Base-by-base conservation (phyloP, 2,888 invertebrate species). In the Muschampia plurimacula region DNA sequence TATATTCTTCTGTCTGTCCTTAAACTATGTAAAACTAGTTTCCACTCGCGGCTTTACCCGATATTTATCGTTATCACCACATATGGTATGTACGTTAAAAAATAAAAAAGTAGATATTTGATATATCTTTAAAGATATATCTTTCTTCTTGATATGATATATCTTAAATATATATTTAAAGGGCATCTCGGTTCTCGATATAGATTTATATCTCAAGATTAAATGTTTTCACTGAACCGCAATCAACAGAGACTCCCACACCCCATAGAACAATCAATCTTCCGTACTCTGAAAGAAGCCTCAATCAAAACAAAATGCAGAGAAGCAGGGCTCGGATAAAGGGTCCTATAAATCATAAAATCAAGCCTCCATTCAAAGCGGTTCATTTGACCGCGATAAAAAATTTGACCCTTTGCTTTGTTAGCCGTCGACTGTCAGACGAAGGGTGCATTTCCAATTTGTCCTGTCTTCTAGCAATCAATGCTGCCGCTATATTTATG, bases 281-380 rank as follows among this genome's bases (percentile, higher is more conserved):
- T 91, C 83, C 85, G 84, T 80, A 28, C 86, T 84, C 84, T 91
- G 89, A 92, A 92, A 92, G 92, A 88, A 89, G 85, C 90, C 89
- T 90, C 93, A 93, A 93, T 94, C 93, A 93, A 93, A 94, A 94
- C 89, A 93, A 88, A 92, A 90, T 90, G 90, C 88, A 86, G 83
- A 87, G 92, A 88, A 90, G 89, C 88, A 86, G 86, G 81, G 86
- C 84, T 86, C 85, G 88, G 86, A 92, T 93, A 92, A 93, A 92
- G 88, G 90, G 86, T 80, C 84, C 86, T 90, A 94, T 94, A 94
- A 93, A 93, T 94, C 93, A 93, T 93, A 93, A 93, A 94, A 93
- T 93, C 93, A 93, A 86, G 91, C 84, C 83, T 83, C 90, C 86
- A 92, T 93, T 93, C 89, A 92, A 86, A 86, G 84, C 84, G 90